A percentile compares a stretch with the other conserved stretches of the same genome.
These are phyloP conservation scores for Paguma larvata DNA, from an alignment of 2,797 vertebrate species.

Conservation along the genomic window DNA sequence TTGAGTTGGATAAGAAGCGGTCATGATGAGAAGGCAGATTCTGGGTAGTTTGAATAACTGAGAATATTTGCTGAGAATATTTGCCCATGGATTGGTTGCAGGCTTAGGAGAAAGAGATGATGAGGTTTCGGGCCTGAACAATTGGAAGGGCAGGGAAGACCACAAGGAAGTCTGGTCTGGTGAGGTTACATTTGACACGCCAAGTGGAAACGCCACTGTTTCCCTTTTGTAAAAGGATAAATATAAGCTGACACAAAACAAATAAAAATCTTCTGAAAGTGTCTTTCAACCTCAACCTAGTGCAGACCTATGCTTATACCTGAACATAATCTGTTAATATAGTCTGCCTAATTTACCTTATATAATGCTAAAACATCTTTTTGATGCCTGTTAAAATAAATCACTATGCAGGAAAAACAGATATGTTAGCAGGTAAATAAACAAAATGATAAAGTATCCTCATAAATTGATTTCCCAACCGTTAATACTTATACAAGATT, in stretches of 20 bases:
- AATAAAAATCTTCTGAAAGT: neutral
- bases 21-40: neutral
- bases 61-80: neutral
- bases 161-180: neutral
- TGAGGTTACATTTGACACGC: neutral
- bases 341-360: neutral
- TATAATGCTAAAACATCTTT: neutral
- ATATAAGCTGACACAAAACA: constrained; percentile 35
- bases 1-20: neutral
- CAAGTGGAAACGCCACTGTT: neutral
- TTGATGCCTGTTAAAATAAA: neutral
- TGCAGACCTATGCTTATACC: neutral
- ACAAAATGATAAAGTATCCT: neutral
- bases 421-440: neutral
- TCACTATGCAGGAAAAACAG: constrained; percentile 1
- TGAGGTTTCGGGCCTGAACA: neutral
- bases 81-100: neutral
- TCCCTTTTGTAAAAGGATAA: neutral
- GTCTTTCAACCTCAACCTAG: neutral
- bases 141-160: neutral
- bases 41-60: neutral
- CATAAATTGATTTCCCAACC: neutral
- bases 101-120: neutral
- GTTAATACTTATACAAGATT: neutral
- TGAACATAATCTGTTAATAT: neutral